Evolutionary conservation across 2,888 invertebrate genomes (phyloP).

Genomic region (Drosophila affinis): DNA sequence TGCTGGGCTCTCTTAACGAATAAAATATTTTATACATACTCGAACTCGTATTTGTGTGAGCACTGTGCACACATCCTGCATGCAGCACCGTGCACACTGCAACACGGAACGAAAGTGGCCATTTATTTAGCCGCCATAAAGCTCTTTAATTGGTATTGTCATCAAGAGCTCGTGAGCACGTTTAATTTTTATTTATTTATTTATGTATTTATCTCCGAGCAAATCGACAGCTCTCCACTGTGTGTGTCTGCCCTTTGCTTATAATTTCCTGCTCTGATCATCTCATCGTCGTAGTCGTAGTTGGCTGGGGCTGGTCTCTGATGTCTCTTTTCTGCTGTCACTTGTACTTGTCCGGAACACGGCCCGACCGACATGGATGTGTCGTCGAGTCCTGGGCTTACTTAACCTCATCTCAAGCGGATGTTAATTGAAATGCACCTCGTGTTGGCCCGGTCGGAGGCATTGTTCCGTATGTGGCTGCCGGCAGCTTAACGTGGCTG

Average conservation of each 20-base stretch:
- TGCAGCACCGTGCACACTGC: too few relatives aligned
- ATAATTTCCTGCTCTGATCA: too few relatives aligned
- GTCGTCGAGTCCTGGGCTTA: conserved; percentile 18
- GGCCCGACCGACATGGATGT: conserved; percentile 33
- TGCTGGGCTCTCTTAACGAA: conserved; percentile 9
- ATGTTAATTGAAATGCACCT: conserved; percentile 17
- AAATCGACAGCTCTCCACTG: neutral
- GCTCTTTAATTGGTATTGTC: neutral
- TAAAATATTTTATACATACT: conserved; percentile 18
- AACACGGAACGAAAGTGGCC: neutral
- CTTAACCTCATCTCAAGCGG: neutral
- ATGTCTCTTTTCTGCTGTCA: conserved; percentile 51
- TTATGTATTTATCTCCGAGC: neutral
- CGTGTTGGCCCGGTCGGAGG: neutral
- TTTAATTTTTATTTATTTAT: neutral
- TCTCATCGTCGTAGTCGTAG: too few relatives aligned
- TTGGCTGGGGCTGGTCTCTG: conserved; percentile 52
- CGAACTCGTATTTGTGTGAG: neutral
- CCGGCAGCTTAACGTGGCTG: conserved; percentile 24
- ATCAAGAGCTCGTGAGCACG: neutral
- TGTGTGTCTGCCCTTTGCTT: too few relatives aligned
- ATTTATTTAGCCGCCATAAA: neutral
- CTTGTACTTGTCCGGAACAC: conserved; percentile 4
- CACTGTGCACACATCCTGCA: neutral
- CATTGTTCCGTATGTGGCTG: conserved; percentile 26